Base-by-base conservation (phyloP, 2,113 vertebrate genomes). In the Actenoides hombroni region DNA sequence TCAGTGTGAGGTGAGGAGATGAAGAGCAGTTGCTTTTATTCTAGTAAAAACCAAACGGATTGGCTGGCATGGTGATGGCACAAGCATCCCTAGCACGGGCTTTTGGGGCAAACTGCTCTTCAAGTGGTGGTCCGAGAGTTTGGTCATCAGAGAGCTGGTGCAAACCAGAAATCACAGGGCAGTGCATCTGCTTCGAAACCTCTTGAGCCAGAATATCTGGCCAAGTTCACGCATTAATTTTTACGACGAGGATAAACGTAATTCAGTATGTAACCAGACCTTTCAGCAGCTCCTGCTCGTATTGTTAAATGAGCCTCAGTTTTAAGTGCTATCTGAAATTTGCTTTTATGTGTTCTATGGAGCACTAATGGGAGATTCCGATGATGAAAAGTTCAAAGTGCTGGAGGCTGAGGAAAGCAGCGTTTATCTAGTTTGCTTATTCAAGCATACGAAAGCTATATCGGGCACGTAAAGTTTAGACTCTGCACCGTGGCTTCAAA, bases 341-440 rank as follows among this genome's bases (percentile, higher is more conserved):
- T 53, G 54, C 71, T 80, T 80, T 90, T 80, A 26, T 85, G 75
- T 60, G 57, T 67, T 78, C 2, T 9, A 3, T 20, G 75, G 79
- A 93, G 48, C 53, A 3, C 70, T 76, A 10, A 57, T 5, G 39
- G n/a, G 70, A 91, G 81, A 87, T 95, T 87, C 65, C 67, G 57
- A 0, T 75, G 26, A 49, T 17, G 70, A 53, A 26, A 19, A 71
- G 81, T 68, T 91, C 61, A 60, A 84, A 91, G 91, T 81, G 78
- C 71, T 77, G 87, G 71, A 35, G 67, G 63, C 91, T 83, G 71
- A 37, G 59, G 67, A 92, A 91, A 90, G 93, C 71, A 59, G 54
- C 78, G 23, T 95, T 91, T 91, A n/a, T 92, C 71, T 69, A 18
- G 13, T 95, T 95, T 92, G 85, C 83, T 94, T 81, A n/a, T 86